Evolutionary conservation across 2,888 invertebrate species (phyloP), one percentile per base, ranked within the genome.

Genomic region (Leptopilina syphax): DNA sequence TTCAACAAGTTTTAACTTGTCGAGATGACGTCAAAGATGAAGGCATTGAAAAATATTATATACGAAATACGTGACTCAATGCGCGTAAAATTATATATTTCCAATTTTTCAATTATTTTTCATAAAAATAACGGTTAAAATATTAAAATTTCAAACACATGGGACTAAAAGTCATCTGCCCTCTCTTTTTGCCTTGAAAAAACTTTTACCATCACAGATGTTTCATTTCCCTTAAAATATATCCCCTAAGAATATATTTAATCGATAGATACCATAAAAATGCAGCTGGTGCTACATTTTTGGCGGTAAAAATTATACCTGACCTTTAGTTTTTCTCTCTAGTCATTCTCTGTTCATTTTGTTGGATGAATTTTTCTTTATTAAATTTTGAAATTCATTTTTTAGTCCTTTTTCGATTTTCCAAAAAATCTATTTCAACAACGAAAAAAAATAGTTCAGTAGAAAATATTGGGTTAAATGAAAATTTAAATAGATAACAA

Each of bases 121-220:
- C 24, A 27, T 57, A 34, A 34, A 34, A 7, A 54, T 70, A 50
- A 57, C 34, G 34, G 73, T 57, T 70, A 24, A 34, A 12, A 50
- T 50, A 12, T 54, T 27, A 54, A 60, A 70, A 54, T 73, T 34
- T 34, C 34, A 34, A 34, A 34, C 34, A 34, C 34, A 73, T 27
- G 57, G 73, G 8, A 8, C 54, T 34, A 34, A 34, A 73, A 57
- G 34, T 50, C 13, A 9, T 57, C 57, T 73, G 3, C 10, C 54
- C 34, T n/a, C 54, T 9, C 13, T 50, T 41, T 54, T 27, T 70
- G 34, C 10, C 54, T n/a, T 50, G 2, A 10, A 50, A 10, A 12
- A 12, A 34, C 34, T 34, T 50, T 50, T 57, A 34, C 41, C 34
- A 41, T 73, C 73, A 34, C 73, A 57, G 73, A 73, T 73, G 73